Percentiles rank a stretch among this genome's conserved stretches.
phyloP scores from a whole-genome alignment of 2,888 invertebrate genomes.

The Thereva unica region DNA sequence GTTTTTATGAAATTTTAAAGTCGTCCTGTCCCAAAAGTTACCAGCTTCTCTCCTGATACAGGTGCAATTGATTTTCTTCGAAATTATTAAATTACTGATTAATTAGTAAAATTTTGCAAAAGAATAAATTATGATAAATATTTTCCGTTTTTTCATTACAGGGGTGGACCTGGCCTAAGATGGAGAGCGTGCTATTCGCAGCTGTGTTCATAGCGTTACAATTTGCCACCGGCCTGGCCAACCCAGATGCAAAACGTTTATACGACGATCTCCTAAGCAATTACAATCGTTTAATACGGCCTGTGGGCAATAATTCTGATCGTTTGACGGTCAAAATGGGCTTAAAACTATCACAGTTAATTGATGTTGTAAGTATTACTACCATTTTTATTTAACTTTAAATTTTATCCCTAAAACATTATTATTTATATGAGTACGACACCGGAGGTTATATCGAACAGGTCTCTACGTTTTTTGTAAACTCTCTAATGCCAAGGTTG shows the following conservation, averaged over 20 bases:
- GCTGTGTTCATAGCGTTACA: conserved; percentile 75
- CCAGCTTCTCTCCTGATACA: too few species aligned
- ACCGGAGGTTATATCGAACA: too few species aligned
- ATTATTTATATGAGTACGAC: not conserved
- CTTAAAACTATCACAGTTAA: conserved; percentile 84
- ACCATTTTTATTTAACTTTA: not conserved
- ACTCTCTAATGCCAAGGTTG: too few species aligned
- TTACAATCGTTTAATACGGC: conserved; percentile 93
- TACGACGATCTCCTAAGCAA: conserved; percentile 94
- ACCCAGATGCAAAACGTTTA: conserved; percentile 91
- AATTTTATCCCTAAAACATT: not conserved
- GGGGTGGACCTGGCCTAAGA: conserved; percentile 86
- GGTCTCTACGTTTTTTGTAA: too few species aligned
- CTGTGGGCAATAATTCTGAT: conserved; percentile 93
- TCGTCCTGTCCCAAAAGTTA: too few species aligned
- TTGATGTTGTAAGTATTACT: conserved; percentile 81
- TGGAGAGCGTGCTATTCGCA: conserved; percentile 76
- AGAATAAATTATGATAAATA: not conserved
- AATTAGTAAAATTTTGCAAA: too few species aligned
- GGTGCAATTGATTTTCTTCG: too few species aligned
- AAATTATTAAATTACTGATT: too few species aligned
- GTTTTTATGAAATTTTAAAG: too few species aligned
- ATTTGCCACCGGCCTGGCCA: conserved; percentile 78
- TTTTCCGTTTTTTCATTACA: conserved; percentile 57
- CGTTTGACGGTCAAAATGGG: conserved; percentile 95